Evolutionary conservation across 2,888 invertebrate genomes (phyloP), one percentile per base, ranked within the genome.

Genomic region (Apomyelois bistriatella): DNA sequence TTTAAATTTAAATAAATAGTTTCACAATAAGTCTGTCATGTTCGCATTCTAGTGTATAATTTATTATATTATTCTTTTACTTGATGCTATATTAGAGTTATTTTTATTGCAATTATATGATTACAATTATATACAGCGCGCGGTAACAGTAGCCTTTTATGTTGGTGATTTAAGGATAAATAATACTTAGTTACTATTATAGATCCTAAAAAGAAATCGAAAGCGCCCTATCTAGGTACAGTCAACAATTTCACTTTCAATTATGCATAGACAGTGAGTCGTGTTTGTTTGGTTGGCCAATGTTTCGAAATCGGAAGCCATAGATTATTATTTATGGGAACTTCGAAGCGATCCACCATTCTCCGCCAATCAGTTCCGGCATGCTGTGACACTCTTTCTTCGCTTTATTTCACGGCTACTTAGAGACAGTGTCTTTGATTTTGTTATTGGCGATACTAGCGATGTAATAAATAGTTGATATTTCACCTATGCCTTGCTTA

Each of bases 301-400:
- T 43, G 43, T 52, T 46, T 43, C 43, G 52, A 52, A 52, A 52
- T 52, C 36, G 43, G 42, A 43, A 52, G 17, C 22, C 49, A 38
- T 22, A 37, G 22, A 35, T 7, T 42, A 42, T 43, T 59, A 53
- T 63, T 57, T 56, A 61, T 62, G 62, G 61, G 62, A 63, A 66
- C 55, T 42, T 53, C 55, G 54, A n/a, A n/a, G 57, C 40, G 49
- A 56, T 53, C 58, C 52, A 22, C 36, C 37, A 28, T 62, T 60
- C 64, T 62, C 62, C 57, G 52, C 41, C 66, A 64, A 70, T 73
- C 66, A 66, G 75, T 75, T 74, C 71, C 73, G 70, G 63, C 56
- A 61, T 52, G 8, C 42, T 15, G 30, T 38, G 40, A 38, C 37
- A 38, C 5, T 13, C 43, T 8, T 46, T 32, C 16, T 32, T 15